Base-by-base conservation (phyloP, 2,797 vertebrate genomes). In the Telmatherina bonti region DNA sequence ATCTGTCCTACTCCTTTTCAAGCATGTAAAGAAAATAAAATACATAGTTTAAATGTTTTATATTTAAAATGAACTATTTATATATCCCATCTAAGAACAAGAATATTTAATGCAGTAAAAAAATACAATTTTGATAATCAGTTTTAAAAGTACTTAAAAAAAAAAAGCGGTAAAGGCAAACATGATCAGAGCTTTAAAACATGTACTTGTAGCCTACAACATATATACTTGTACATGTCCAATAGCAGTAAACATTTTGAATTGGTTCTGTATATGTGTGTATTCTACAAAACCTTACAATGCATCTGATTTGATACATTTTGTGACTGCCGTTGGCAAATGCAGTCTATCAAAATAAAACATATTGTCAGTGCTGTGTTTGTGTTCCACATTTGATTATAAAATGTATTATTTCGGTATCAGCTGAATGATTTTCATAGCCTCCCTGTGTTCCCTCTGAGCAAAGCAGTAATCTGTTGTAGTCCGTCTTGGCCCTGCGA, bases 391-490 rank as follows among this genome's bases (percentile, higher is more conserved):
- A 74, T 86, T 67, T 78, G 82, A 91, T 90, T 90, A 91, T 83
- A 52, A 88, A 89, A 90, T 88, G 70, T 84, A 89, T 91, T 89
- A 90, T 91, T 93, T 82, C 81, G 77, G 83, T 82, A 90, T 78
- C 60, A 63, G 65, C 59, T 57, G 63, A 85, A 74, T 81, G 82
- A 88, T 93, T 93, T 89, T 80, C 82, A 79, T 74, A 81, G 56
- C 72, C 79, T 85, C 82, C 61, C 74, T 81, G 67, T 74, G 84
- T 84, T 75, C 43, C 78, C 66, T 66, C 74, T 6, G 38, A 78
- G 72, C 52, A 62, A 77, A 36, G 62, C 43, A 16, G 51, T 62
- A 81, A 77, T 84, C 72, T 67, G 51, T 74, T 82, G 62, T 54
- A 64, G 51, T 80, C 52, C 47, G 36, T 67, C 38, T 76, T 53